Conservation (phyloP, 2,113 vertebrate species). For the Onychostoma macrolepis region DNA sequence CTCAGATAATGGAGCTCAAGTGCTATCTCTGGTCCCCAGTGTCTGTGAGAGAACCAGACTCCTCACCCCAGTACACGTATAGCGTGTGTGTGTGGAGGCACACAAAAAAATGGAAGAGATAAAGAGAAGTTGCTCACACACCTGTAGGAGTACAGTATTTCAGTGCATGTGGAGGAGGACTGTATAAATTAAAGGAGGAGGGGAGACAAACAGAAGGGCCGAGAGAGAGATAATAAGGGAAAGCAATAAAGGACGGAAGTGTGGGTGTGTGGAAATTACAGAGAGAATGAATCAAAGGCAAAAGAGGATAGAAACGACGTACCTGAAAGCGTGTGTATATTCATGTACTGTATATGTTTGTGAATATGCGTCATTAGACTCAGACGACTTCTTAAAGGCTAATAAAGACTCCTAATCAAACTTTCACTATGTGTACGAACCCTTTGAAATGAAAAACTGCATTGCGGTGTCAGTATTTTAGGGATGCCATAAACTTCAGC, state of each 20-base stretch:
- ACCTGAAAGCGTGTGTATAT: not conserved
- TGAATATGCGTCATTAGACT: conserved; percentile 32
- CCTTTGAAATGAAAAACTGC: conserved; percentile 13
- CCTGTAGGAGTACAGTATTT: conserved; percentile 25
- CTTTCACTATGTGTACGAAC: conserved; percentile 1
- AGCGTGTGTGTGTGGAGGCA: not conserved
- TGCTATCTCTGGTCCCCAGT: conserved; percentile 48
- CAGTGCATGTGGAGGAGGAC: not conserved
- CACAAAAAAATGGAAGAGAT: conserved; percentile 12
- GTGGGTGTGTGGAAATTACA: not conserved
- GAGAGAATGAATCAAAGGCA: not conserved
- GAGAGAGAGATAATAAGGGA: not conserved
- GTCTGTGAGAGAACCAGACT: conserved; percentile 44
- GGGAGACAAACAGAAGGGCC: not conserved
- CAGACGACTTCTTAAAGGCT: conserved; percentile 31
- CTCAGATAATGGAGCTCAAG: conserved; percentile 51
- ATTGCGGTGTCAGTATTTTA: conserved; percentile 42
- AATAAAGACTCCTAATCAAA: conserved; percentile 37
- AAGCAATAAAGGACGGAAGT: not conserved
- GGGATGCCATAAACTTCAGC: conserved; percentile 36
- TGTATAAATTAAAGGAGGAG: not conserved
- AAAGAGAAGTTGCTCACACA: conserved; percentile 13
- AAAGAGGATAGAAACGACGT: not conserved
- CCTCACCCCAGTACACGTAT: conserved; percentile 28
- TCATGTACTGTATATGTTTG: not conserved